phyloP scores from a whole-genome alignment of 2,888 invertebrate genomes.

The Scaptomyza parva region DNA sequence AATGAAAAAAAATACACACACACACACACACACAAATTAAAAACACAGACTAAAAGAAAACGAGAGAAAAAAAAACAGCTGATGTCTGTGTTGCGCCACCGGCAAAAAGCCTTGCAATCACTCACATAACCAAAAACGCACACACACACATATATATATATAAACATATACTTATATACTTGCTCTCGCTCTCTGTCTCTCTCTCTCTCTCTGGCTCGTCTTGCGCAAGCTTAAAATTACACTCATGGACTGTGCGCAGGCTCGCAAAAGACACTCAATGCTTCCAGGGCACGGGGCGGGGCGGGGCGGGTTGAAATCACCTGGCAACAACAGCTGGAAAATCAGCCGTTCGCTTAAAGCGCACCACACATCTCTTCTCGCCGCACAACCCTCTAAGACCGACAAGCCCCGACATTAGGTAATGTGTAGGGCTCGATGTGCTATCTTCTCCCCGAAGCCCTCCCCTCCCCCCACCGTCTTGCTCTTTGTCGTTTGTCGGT shows the following conservation, averaged over 20 bases:
- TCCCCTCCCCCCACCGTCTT: conserved; percentile 4
- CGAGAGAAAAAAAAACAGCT: conserved; percentile 65
- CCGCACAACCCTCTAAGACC: background rate
- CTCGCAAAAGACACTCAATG: conserved; percentile 57
- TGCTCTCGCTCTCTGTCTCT: conserved; percentile 1
- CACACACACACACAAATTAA: conserved; percentile 31
- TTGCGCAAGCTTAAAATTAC: conserved; percentile 46
- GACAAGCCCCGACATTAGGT: conserved; percentile 52
- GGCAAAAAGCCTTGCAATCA: conserved; percentile 49
- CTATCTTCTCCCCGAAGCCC: conserved; percentile 1
- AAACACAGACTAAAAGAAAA: conserved; percentile 22
- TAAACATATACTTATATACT: too few species aligned
- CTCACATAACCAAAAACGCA: conserved; percentile 23
- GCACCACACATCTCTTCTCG: background rate
- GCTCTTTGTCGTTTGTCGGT: conserved; percentile 33
- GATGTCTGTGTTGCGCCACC: conserved; percentile 60
- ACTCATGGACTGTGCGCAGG: conserved; percentile 62
- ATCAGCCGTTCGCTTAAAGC: conserved; percentile 79
- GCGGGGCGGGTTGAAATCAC: conserved; percentile 64
- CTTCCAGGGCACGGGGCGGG: conserved; percentile 48
- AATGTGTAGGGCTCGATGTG: conserved; percentile 39
- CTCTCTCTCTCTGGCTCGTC: background rate
- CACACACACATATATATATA: background rate
- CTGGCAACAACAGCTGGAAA: conserved; percentile 83
- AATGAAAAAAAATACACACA: too few species aligned